phyloP scores from a whole-genome alignment of 2,888 invertebrate species.

The Lepidocyrtinus sp. region DNA sequence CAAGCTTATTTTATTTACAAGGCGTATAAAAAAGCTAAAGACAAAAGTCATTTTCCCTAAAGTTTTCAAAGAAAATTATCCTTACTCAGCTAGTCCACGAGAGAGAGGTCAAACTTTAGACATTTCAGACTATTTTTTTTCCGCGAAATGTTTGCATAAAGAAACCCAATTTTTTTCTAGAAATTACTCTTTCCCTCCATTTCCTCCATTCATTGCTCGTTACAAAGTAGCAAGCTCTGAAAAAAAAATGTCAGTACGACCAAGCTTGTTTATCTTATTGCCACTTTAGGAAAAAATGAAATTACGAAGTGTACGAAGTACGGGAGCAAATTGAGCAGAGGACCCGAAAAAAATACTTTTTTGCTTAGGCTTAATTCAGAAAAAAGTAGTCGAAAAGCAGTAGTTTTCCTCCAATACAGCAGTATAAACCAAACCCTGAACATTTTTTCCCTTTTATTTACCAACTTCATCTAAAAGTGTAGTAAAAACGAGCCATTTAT shows the following conservation, averaged over 20 bases:
- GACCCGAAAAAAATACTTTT: neutral
- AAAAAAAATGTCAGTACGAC: neutral
- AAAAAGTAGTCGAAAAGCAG: neutral
- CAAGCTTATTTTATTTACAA: neutral
- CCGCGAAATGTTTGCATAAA: neutral
- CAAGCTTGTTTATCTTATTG: conserved; percentile 27
- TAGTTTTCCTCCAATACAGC: neutral
- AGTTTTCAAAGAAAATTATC: conserved; percentile 5
- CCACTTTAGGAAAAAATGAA: conserved; percentile 27
- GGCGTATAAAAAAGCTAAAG: neutral
- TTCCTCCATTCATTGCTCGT: neutral
- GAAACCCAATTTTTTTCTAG: conserved; percentile 6
- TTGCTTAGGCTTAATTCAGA: too few relatives aligned
- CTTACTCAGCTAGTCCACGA: neutral
- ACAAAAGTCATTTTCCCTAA: conserved; percentile 14
- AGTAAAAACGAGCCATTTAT: conserved; percentile 12
- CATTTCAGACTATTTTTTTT: conserved; percentile 11
- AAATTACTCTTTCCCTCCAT: neutral
- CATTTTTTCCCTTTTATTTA: conserved; percentile 11
- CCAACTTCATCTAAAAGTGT: conserved; percentile 15
- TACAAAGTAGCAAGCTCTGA: neutral
- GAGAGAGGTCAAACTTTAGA: neutral
- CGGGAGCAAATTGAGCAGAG: conserved; percentile 15
- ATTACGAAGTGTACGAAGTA: conserved; percentile 10
- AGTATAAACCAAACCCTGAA: neutral